Evolutionary conservation across 2,797 vertebrate species (phyloP), one percentile per base, ranked within the genome.

Genomic region (Cyclura pinguis): DNA sequence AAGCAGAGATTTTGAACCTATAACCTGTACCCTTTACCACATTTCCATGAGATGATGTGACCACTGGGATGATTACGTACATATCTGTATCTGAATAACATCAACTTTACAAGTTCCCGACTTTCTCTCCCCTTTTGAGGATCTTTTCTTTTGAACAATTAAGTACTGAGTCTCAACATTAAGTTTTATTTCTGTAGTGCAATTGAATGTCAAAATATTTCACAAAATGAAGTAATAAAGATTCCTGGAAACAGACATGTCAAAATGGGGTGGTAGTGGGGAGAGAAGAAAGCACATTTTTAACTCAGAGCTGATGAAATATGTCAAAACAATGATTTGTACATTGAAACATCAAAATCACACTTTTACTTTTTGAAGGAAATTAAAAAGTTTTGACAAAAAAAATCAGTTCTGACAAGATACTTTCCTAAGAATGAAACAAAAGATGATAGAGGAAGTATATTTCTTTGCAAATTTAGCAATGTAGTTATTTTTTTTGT

Each of bases 181-280:
- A 57, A 80, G 29, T 85, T 89, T 73, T 88, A 85, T 80, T 90
- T 82, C n/a, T 92, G 62, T 32, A 84, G 35, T 50, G 86, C 62
- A 84, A 59, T 78, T 52, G 10, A 50, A 84, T 88, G 86, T 91
- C 90, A 91, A 91, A 91, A 91, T 91, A 91, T 91, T 91, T 91
- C 90, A 84, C 81, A 88, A 88, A 91, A 78, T 80, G 81, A 91
- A 87, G 86, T 87, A 87, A 91, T 88, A 84, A 80, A 88, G 90
- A 78, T 84, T 88, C 27, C 62, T 84, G 62, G 80, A 88, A 91
- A 84, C 81, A 88, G 90, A 84, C 57, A 91, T 88, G 86, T 88
- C 90, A 88, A 88, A 84, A 87, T 76, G 47, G 38, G 32, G 8
- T 29, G 38, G 59, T 9, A 69, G n/a, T 29, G 14, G 27, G 59